Percentiles rank a stretch among this genome's conserved stretches.
Conservation (phyloP, 2,797 vertebrate species). For the Neosilurus hyrtlii region DNA sequence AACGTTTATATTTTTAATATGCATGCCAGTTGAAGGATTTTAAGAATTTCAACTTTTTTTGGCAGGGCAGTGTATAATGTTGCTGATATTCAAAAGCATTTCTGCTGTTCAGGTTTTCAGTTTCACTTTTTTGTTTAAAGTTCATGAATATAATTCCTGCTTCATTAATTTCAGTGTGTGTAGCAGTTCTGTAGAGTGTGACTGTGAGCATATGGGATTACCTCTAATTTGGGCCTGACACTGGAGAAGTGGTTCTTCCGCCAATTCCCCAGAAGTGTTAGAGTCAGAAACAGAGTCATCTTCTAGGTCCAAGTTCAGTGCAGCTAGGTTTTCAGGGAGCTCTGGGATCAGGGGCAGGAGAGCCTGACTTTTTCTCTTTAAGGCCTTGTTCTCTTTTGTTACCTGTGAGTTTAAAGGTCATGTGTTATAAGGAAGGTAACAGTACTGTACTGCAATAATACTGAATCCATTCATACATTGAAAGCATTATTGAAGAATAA, state of each 20-base stretch:
- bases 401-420: slow-evolving; percentile 61
- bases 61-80: not conserved
- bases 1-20: too few species aligned
- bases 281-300: not conserved
- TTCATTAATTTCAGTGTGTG: not conserved
- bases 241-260: slow-evolving; percentile 52
- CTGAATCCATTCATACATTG: not conserved
- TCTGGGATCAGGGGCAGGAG: slow-evolving; percentile 61
- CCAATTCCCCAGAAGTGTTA: slow-evolving; percentile 25
- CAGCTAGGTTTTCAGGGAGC: slow-evolving; percentile 59
- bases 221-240: slow-evolving; percentile 74
- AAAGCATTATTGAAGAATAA: not conserved
- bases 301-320: slow-evolving; percentile 45
- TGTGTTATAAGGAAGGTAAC: not conserved
- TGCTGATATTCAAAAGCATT: not conserved
- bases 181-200: not conserved
- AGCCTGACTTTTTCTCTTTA: slow-evolving; percentile 71
- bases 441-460: not conserved
- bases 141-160: not conserved
- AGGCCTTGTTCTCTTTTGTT: slow-evolving; percentile 69
- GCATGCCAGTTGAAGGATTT: too few species aligned
- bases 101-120: not conserved
- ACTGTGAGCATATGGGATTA: slow-evolving; percentile 43
- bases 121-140: not conserved
- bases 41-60: too few species aligned